phyloP scores from a whole-genome alignment of 1,140 invertebrate species.

The Eriocheir sinensis region DNA sequence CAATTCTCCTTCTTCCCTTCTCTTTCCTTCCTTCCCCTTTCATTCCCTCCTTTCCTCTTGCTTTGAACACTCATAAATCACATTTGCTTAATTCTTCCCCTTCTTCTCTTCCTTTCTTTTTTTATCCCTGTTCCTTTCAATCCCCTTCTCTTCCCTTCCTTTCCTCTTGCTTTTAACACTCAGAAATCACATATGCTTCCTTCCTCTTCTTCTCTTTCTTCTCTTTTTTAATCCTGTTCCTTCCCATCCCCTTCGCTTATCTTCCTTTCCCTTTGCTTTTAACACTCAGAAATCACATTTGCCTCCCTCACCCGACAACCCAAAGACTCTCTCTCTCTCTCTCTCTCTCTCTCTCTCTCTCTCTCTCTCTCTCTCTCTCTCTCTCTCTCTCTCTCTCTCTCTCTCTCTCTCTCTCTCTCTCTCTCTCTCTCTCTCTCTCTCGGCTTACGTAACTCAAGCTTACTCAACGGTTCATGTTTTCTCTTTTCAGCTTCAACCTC shows the following conservation, averaged over 20 bases:
- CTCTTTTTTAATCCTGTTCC: background rate
- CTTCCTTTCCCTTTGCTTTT: background rate
- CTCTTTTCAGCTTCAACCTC: too few relatives aligned
- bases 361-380: background rate
- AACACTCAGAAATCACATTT: background rate
- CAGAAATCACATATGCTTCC: too few relatives aligned
- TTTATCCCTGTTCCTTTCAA: background rate
- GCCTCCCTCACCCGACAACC: too few relatives aligned
- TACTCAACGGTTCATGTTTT: too few relatives aligned
- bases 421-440: too few relatives aligned
- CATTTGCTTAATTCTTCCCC: too few relatives aligned
- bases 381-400: constrained; percentile 12
- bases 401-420: constrained; percentile 42
- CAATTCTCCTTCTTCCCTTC: background rate
- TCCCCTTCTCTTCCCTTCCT: background rate
- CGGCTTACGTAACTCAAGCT: too few relatives aligned
- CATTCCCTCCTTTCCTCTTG: background rate
- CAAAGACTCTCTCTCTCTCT: background rate
- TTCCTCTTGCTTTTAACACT: too few relatives aligned
- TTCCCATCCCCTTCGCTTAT: background rate
- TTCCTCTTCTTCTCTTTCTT: background rate
- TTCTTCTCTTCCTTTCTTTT: background rate
- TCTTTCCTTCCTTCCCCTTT: background rate
- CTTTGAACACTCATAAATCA: too few relatives aligned
- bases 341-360: background rate